Evolutionary conservation across 1,140 invertebrate species (phyloP).

Genomic region (Chrysoperla carnea): DNA sequence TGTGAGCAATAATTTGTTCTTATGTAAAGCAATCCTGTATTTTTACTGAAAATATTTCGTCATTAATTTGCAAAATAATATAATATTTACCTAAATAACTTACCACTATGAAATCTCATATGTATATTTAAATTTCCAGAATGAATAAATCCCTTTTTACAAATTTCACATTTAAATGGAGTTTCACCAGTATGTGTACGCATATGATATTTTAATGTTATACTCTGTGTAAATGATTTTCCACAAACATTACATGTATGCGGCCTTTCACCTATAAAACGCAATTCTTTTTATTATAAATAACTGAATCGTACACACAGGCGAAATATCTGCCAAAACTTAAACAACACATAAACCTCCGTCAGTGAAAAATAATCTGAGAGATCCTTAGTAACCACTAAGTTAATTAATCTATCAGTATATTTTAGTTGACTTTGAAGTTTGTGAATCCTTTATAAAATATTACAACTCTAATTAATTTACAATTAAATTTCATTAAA

Average conservation of each 20-base stretch:
- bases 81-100: not conserved
- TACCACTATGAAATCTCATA: constrained; percentile 14
- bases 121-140: constrained; percentile 33
- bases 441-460: no score
- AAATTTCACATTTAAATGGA: constrained; percentile 52
- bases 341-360: not conserved
- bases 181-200: constrained; percentile 55
- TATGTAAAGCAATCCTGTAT: not conserved
- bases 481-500: no score
- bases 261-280: constrained; percentile 38
- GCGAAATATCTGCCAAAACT: not conserved
- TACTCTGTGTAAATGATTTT: constrained; percentile 38
- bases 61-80: not conserved
- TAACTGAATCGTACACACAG: not conserved
- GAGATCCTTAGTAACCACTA: not conserved
- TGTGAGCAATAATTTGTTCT: no score
- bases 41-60: not conserved
- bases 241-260: constrained; percentile 47
- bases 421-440: no score
- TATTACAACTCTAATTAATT: no score
- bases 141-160: constrained; percentile 43
- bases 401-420: no score
- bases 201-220: constrained; percentile 39
- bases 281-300: constrained; percentile 10
- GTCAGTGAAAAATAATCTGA: not conserved